phyloP scores from a whole-genome alignment of 2,113 vertebrate genomes.

The Lynx canadensis region DNA sequence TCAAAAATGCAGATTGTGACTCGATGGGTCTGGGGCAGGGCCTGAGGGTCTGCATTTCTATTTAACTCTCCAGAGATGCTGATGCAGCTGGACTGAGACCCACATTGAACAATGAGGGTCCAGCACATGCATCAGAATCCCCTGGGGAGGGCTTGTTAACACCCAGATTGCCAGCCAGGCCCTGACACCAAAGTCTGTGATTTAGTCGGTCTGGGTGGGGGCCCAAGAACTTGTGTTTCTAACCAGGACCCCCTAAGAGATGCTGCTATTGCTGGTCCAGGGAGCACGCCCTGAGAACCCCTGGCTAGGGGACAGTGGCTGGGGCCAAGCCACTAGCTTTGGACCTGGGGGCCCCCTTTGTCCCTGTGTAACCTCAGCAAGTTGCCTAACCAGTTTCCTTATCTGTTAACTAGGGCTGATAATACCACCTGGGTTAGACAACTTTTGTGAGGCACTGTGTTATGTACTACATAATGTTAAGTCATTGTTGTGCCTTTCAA shows the following conservation, averaged over 20 bases:
- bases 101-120: neutral
- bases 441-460: neutral
- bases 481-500: neutral
- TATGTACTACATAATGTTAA: rapidly evolving
- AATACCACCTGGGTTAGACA: rapidly evolving
- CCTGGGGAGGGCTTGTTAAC: neutral
- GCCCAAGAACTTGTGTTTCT: neutral
- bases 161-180: neutral
- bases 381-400: neutral
- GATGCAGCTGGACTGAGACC: neutral
- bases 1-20: neutral
- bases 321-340: neutral
- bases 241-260: neutral
- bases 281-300: neutral
- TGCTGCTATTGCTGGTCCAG: neutral
- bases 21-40: neutral
- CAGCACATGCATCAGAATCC: neutral
- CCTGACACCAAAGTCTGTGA: neutral
- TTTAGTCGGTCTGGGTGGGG: neutral
- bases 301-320: neutral
- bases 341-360: neutral
- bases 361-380: neutral
- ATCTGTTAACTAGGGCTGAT: neutral
- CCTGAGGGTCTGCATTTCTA: neutral
- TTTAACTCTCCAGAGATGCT: neutral